phyloP scores from a whole-genome alignment of 2,797 vertebrate species.

The Myotis planiceps region DNA sequence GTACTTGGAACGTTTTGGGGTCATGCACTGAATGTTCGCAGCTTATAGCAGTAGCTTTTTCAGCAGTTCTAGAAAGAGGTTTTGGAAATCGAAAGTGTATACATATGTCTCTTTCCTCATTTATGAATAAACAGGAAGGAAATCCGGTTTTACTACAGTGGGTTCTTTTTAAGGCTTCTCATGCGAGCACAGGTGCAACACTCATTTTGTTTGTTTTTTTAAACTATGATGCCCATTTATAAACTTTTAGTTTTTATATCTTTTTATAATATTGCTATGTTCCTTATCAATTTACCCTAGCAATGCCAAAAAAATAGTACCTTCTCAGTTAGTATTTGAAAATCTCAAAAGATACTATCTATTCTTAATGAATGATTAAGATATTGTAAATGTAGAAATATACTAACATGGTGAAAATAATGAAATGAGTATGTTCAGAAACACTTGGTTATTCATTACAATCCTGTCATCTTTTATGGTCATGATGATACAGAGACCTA shows the following conservation, averaged over 20 bases:
- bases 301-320: neutral
- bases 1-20: neutral
- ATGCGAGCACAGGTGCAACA: neutral
- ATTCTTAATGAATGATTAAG: constrained; percentile 13
- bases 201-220: neutral
- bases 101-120: neutral
- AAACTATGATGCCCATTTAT: neutral
- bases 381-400: neutral
- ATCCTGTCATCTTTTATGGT: neutral
- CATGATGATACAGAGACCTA: constrained; percentile 87
- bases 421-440: neutral
- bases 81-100: constrained; percentile 19
- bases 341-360: neutral
- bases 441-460: neutral
- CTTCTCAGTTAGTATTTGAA: constrained; percentile 32
- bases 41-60: neutral
- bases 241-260: neutral
- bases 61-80: neutral
- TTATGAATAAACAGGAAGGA: neutral
- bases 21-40: neutral
- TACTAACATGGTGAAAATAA: neutral
- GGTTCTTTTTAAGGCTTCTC: constrained; percentile 3
- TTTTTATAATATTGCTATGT: neutral
- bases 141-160: neutral
- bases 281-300: neutral